A percentile compares a stretch with the other conserved stretches of the same genome.
Evolutionary conservation across 2,113 vertebrate species (phyloP).

Genomic region (Anarhynchus alexandrinus): DNA sequence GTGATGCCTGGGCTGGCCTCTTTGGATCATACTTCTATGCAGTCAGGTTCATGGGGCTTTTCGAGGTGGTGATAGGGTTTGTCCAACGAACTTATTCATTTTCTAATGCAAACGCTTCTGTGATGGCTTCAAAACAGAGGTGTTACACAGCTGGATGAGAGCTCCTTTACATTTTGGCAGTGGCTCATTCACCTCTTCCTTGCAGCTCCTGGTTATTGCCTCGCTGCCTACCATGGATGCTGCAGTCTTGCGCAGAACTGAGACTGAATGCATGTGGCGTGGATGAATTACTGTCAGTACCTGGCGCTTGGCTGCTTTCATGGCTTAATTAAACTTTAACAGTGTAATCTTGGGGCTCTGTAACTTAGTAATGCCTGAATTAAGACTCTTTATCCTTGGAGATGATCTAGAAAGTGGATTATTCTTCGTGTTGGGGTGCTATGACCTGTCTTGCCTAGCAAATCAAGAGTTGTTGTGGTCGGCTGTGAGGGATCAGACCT

Average conservation of each 20-base stretch:
- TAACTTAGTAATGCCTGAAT: neutral
- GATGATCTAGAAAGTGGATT: neutral
- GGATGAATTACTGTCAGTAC: constrained; percentile 67
- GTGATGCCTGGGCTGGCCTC: too few species aligned
- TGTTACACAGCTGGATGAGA: neutral
- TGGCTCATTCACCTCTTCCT: constrained; percentile 75
- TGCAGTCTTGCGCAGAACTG: constrained; percentile 75
- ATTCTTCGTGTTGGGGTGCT: neutral
- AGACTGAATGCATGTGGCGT: constrained; percentile 70
- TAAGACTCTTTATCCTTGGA: neutral
- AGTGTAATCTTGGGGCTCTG: neutral
- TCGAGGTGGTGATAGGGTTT: neutral
- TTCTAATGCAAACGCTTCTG: neutral
- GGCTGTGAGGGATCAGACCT: neutral
- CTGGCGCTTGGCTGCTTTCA: neutral
- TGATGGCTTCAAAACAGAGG: neutral
- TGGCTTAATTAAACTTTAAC: neutral
- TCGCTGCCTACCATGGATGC: constrained; percentile 73
- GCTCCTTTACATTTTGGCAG: constrained; percentile 44
- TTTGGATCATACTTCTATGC: neutral
- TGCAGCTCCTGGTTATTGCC: constrained; percentile 74
- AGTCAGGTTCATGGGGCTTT: neutral
- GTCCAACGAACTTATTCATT: neutral
- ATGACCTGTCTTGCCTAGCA: neutral
- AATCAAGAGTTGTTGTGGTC: neutral